Conservation (phyloP, 2,113 vertebrate genomes). For the Sciurus niger region DNA sequence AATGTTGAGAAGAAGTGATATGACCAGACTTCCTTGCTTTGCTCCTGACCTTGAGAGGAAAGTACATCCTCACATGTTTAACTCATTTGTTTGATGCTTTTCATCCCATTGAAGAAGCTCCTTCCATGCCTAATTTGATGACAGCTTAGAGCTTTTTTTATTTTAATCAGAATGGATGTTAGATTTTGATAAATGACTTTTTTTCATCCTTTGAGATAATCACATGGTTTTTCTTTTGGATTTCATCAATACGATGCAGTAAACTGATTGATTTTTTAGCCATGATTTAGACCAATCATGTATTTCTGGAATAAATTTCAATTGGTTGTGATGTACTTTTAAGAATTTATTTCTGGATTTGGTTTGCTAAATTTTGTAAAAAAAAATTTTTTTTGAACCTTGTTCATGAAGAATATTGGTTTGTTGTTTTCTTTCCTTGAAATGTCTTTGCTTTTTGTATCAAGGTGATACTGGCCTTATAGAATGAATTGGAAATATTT, state of each 20-base stretch:
- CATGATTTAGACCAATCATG: no score
- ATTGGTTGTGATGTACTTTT: background rate
- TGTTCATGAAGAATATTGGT: background rate
- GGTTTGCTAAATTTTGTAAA: background rate
- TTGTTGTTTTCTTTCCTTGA: no score
- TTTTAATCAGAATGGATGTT: background rate
- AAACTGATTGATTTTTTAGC: background rate
- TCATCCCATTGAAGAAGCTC: background rate
- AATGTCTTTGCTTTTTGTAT: no score
- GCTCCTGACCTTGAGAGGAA: background rate
- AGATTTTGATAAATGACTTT: conserved; percentile 1
- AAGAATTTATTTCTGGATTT: background rate
- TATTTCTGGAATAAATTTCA: background rate
- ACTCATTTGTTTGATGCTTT: background rate
- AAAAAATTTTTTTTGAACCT: background rate
- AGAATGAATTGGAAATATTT: background rate
- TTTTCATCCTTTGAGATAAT: background rate
- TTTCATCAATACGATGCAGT: background rate
- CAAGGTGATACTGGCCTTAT: no score
- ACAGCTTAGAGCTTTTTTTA: background rate
- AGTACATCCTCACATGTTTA: background rate
- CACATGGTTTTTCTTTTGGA: background rate
- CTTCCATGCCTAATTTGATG: background rate
- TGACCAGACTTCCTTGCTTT: background rate
- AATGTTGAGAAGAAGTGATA: background rate